Evolutionary conservation across 2,797 vertebrate species (phyloP), one percentile per base, ranked within the genome.

Genomic region (Schizopygopsis malacanthus): DNA sequence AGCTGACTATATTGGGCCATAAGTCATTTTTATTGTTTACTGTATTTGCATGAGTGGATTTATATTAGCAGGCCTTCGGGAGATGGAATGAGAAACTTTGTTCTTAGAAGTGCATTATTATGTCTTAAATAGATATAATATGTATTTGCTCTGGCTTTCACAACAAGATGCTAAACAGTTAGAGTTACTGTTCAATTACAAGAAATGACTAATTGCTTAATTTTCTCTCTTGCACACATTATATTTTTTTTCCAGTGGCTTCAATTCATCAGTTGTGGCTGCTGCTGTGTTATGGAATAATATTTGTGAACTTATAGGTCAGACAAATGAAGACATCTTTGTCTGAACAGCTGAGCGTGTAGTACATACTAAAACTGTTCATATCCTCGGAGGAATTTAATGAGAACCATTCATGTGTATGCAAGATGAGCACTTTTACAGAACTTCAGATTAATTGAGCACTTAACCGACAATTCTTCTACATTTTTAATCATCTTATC

Each of bases 11-110:
- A 87, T 86, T 71, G 61, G 75, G 70, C 79, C 79, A 88, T 79
- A 85, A 87, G 85, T 85, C 80, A 88, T 85, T 86, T 84, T 82
- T 69, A 86, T 90, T 90, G 71, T 89, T 90, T 81, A 78, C 79
- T 25, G 76, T 83, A 86, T 88, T 84, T 88, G 83, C 83, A 87
- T 79, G 82, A 79, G 52, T 85, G 82, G 67, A 87, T 89, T 87
- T 86, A 86, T 73, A 86, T 83, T 63, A 84, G 63, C 41, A 70
- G 71, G 54, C 56, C 47, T 67, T 71, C 15, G 79, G 73, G 71
- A 85, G 39, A 73, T 59, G 45, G 28, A 73, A 79, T 52, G n/a
- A 67, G 73, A 41, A 75, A 82, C 43, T 73, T 86, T 89, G 87
- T 65, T 88, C 83, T 85, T 75, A 69, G 81, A 59, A 70, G 72